phyloP scores from a whole-genome alignment of 2,888 invertebrate species.

The Drosophila heteroneura region DNA sequence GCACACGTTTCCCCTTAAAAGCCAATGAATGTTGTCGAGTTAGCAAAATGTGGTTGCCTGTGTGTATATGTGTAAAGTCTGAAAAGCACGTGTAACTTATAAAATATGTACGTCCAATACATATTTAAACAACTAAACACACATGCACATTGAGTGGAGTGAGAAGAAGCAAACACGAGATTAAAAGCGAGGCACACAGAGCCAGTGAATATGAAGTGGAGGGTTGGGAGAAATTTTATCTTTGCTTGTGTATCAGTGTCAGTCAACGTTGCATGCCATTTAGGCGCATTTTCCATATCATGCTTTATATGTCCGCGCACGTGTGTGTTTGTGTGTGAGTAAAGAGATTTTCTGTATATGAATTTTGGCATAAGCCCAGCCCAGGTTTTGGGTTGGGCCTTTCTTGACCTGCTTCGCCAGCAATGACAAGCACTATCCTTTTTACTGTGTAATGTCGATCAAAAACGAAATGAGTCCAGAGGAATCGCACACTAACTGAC shows the following conservation, averaged over 20 bases:
- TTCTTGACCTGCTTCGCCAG: slow-evolving; percentile 47
- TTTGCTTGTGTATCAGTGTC: slow-evolving; percentile 22
- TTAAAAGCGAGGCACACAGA: slow-evolving; percentile 8
- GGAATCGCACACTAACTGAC: slow-evolving; percentile 38
- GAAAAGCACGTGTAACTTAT: slow-evolving; percentile 56
- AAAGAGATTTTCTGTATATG: slow-evolving; percentile 33
- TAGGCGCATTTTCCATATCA: slow-evolving; percentile 38
- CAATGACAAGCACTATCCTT: slow-evolving; percentile 46
- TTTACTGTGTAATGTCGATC: slow-evolving; percentile 25
- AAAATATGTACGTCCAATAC: slow-evolving; percentile 61
- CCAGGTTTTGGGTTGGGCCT: slow-evolving; percentile 26
- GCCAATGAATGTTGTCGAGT: slow-evolving; percentile 70
- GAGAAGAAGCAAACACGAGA: not conserved
- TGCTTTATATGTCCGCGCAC: not conserved
- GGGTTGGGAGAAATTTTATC: slow-evolving; percentile 30
- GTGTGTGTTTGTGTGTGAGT: slow-evolving; percentile 10
- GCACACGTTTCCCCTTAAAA: slow-evolving; percentile 19
- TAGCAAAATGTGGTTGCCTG: slow-evolving; percentile 22
- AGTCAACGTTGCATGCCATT: slow-evolving; percentile 33
- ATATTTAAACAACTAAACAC: slow-evolving; percentile 61
- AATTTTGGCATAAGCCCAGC: slow-evolving; percentile 11
- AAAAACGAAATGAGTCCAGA: slow-evolving; percentile 14
- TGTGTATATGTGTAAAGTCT: slow-evolving; percentile 31
- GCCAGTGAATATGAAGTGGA: not conserved
- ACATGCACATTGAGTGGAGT: not conserved